Evolutionary conservation across 2,888 invertebrate genomes (phyloP), one percentile per base, ranked within the genome.

Genomic region (Invenusta paracnida): DNA sequence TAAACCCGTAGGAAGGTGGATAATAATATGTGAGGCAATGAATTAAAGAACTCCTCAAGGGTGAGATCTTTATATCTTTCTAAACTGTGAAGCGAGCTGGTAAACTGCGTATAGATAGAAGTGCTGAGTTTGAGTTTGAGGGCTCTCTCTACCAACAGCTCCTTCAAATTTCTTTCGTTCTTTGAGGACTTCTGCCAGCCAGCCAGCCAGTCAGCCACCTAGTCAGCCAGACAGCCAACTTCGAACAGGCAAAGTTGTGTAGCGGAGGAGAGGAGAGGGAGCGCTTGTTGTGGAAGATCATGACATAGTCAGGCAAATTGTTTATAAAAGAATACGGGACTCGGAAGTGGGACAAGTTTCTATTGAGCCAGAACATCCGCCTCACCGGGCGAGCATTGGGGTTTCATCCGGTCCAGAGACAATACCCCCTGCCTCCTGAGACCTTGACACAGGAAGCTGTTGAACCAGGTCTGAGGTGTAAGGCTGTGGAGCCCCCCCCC

Each of bases 241-340:
- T 2, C 73, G 2, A 23, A 73, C 11, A 23, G 25, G 23, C 5
- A 73, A 73, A 73, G 2, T 25, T 23, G 23, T 17, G 73, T 13
- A 23, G 17, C 11, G 73, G 25, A 23, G 17, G 2, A n/a, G 73
- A 73, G 48, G 5, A 48, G 48, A 5, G 17, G 48, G 5, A 48
- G 48, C 11, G 73, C 73, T 73, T 73, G 73, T 73, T n/a, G n/a
- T n/a, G n/a, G n/a, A 73, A 73, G 73, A 73, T 73, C 73, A 73
- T 73, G 25, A 73, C 73, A 73, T 5, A 73, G 73, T 23, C 73
- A 73, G 73, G 73, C 73, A 73, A 73, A 73, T 73, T 73, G 73
- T 73, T 73, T 73, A 73, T 23, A 73, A 73, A 73, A 73, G 73
- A 73, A 73, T 73, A 23, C 2, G 2, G 25, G 73, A 73, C 73